Conservation (phyloP, 92 coral and sea anemone species). For the Umimayanthus chanpuru region DNA sequence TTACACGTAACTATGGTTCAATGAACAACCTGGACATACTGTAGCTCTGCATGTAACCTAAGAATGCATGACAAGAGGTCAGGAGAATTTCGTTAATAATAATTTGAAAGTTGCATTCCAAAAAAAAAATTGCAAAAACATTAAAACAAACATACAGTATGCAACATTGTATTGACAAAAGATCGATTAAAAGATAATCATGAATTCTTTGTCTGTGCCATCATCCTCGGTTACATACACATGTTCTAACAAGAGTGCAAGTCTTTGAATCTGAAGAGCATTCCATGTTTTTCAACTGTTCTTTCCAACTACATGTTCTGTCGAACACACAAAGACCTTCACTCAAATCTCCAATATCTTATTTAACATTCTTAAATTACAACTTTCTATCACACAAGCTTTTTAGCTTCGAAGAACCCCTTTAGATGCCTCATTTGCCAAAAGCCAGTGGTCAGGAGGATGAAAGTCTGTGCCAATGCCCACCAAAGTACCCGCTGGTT, state of each 20-base stretch:
- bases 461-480: constrained; percentile 98
- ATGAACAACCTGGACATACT: too few species aligned
- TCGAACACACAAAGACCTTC: not conserved
- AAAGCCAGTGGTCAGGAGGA: constrained; percentile 91
- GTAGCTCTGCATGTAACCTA: too few species aligned
- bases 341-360: not conserved
- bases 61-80: too few species aligned
- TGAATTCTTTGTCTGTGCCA: not conserved
- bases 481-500: constrained; percentile 99
- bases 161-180: not conserved
- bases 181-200: not conserved
- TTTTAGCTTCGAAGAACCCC: constrained; percentile 99
- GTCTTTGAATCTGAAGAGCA: too few species aligned
- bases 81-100: not conserved
- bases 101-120: not conserved
- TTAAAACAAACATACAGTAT: not conserved
- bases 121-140: not conserved
- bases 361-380: constrained; percentile 8
- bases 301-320: not conserved
- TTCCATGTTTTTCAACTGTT: not conserved
- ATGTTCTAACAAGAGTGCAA: not conserved
- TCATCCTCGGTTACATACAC: not conserved
- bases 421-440: constrained; percentile 99
- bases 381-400: constrained; percentile 73
- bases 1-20: too few species aligned